Conservation (phyloP, 2,113 vertebrate genomes). For the Podiceps cristatus region DNA sequence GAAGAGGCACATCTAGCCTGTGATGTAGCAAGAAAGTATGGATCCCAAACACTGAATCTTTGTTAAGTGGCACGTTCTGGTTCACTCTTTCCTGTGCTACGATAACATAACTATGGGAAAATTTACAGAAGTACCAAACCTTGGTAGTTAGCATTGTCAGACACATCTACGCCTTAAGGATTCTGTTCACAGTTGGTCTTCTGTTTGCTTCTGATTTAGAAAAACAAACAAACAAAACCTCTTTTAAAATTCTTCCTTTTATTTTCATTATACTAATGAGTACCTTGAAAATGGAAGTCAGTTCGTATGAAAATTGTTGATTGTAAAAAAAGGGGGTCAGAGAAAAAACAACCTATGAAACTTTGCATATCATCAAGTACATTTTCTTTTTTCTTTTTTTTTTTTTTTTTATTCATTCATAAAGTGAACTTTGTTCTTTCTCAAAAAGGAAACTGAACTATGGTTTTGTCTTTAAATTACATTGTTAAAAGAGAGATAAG, state of each 20-base stretch:
- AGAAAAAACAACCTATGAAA: constrained; percentile 8
- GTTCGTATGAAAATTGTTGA: constrained; percentile 49
- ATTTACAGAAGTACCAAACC: neutral
- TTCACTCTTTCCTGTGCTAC: neutral
- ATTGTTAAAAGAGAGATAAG: constrained; percentile 43
- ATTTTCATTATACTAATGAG: constrained; percentile 43
- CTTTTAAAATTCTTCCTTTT: constrained; percentile 2
- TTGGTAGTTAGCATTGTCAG: neutral
- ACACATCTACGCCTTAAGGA: neutral
- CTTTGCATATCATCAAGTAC: constrained; percentile 15
- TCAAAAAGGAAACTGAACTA: constrained; percentile 53
- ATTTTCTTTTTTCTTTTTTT: neutral
- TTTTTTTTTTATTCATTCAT: constrained; percentile 13
- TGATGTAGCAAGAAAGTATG: neutral
- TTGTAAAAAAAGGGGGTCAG: neutral
- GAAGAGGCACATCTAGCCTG: neutral
- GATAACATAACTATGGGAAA: neutral
- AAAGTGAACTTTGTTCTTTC: constrained; percentile 57
- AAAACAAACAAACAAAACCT: constrained; percentile 5
- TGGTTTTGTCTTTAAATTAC: constrained; percentile 67
- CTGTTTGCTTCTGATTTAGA: constrained; percentile 37
- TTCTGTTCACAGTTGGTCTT: neutral
- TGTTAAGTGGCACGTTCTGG: neutral
- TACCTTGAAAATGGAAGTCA: constrained; percentile 24
- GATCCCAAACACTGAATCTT: neutral